These are phyloP conservation scores for Goniozus legneri DNA, from an alignment of 1,140 invertebrate species.

Conservation along the genomic window DNA sequence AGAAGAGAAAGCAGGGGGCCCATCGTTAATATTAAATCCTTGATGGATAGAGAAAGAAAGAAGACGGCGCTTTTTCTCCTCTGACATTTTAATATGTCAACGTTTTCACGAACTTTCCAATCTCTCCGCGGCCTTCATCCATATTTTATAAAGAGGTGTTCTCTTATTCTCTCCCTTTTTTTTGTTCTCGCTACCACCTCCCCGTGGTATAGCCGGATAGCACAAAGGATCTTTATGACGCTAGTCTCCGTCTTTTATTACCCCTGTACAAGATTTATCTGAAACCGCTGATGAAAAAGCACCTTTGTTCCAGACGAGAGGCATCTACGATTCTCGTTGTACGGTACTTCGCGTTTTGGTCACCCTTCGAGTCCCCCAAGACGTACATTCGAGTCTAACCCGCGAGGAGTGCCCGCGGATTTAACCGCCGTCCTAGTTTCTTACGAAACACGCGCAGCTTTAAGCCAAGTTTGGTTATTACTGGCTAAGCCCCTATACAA, in stretches of 20 bases:
- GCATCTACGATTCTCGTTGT: too few species aligned
- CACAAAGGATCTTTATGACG: neutral
- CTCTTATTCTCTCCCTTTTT: too few species aligned
- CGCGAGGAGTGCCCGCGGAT: too few species aligned
- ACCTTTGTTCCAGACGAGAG: too few species aligned
- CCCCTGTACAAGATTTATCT: neutral
- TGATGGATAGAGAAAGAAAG: constrained; percentile 1
- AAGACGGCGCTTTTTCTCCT: neutral
- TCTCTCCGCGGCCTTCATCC: constrained; percentile 2
- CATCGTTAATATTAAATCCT: constrained; percentile 22
- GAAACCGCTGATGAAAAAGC: neutral
- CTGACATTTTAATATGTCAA: constrained; percentile 14
- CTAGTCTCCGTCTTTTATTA: neutral
- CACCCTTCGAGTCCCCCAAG: too few species aligned
- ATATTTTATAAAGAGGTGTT: constrained; percentile 6
- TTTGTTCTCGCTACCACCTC: neutral
- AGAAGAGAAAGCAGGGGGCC: constrained; percentile 4
- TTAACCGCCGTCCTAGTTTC: too few species aligned
- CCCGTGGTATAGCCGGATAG: neutral
- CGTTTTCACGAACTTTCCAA: neutral
- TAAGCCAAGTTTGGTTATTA: too few species aligned
- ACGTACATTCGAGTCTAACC: too few species aligned
- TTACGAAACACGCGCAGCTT: too few species aligned
- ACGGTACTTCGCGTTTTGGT: too few species aligned
- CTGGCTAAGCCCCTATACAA: too few species aligned